Evolutionary conservation across 2,113 vertebrate species (phyloP), one percentile per base, ranked within the genome.

Genomic region (Calypte anna): DNA sequence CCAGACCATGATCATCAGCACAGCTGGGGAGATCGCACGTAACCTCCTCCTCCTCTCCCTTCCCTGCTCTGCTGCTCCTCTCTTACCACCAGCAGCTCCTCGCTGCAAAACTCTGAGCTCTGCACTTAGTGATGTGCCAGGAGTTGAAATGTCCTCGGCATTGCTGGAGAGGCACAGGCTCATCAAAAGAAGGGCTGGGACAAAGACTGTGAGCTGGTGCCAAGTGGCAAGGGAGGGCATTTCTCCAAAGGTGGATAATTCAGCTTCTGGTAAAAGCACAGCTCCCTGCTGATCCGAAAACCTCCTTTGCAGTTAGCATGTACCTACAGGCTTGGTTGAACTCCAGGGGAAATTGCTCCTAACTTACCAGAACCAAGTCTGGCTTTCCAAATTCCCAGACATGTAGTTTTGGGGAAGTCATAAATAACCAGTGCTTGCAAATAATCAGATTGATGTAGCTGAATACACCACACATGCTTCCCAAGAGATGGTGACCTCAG

Each of bases 1-100:
- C 97, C 94, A 94, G 77, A 98, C 98, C 36, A 98, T 99, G 95
- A 98, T 99, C 86, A 98, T 99, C 98, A 99, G 99, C 98, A 98
- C 98, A 12, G 36, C 96, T 0, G 99, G 99, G 17, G 99, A 99
- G 95, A 98, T 99, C 2, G 98, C 98, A 36, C 1, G 99, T 99
- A 91, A 98, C 90, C 50, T n/a, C 59, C 14, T 38, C 54, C 50
- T n/a, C 59, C 14, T 38, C 54, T 61, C 19, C 21, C 28, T 16
- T 24, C n/a, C 63, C 15, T 22, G 21, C 94, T 36, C 59, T 36
- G 43, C 33, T 36, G 2, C 14, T 43, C 51, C 31, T 57, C 17
- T 51, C 43, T n/a, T 5, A 3, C 62, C 7, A 57, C 5, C 68
- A 44, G 66, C 16, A n/a, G 18, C 16, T 19, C 4, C 50, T 43